These are phyloP conservation scores for Drosophila santomea DNA, from an alignment of 1,140 invertebrate species.

Conservation along the genomic window DNA sequence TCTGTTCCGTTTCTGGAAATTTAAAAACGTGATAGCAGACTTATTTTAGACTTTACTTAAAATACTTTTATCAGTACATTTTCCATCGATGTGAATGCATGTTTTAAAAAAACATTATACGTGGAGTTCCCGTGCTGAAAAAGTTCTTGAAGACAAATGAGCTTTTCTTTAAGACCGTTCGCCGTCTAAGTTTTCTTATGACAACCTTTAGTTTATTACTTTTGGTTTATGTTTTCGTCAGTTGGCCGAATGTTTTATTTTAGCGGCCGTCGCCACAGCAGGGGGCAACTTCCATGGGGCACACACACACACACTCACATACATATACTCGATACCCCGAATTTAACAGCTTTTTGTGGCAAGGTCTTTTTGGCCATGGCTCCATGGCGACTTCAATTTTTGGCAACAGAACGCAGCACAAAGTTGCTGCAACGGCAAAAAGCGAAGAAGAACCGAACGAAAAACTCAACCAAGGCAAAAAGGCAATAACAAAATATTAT, in stretches of 20 bases:
- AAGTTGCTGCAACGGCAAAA: constrained; percentile 58
- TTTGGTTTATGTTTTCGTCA: constrained; percentile 68
- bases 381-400: constrained; percentile 64
- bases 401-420: constrained; percentile 69
- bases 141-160: constrained; percentile 47
- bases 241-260: constrained; percentile 67
- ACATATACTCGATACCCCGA: not conserved
- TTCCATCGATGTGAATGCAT: not conserved
- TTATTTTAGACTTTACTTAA: too few relatives aligned
- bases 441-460: not conserved
- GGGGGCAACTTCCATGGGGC: constrained; percentile 33
- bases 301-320: not conserved
- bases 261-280: constrained; percentile 50
- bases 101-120: not conserved
- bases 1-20: too few relatives aligned
- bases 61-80: too few relatives aligned
- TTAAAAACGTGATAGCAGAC: too few relatives aligned
- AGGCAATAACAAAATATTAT: constrained; percentile 83
- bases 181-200: constrained; percentile 53
- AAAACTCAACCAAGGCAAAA: constrained; percentile 52
- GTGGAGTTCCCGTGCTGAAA: not conserved
- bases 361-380: constrained; percentile 65
- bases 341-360: constrained; percentile 46
- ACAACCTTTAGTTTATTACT: constrained; percentile 72
- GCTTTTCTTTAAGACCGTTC: constrained; percentile 31